Evolutionary conservation across 2,113 vertebrate genomes (phyloP).

Genomic region (Eubucco bourcierii): DNA sequence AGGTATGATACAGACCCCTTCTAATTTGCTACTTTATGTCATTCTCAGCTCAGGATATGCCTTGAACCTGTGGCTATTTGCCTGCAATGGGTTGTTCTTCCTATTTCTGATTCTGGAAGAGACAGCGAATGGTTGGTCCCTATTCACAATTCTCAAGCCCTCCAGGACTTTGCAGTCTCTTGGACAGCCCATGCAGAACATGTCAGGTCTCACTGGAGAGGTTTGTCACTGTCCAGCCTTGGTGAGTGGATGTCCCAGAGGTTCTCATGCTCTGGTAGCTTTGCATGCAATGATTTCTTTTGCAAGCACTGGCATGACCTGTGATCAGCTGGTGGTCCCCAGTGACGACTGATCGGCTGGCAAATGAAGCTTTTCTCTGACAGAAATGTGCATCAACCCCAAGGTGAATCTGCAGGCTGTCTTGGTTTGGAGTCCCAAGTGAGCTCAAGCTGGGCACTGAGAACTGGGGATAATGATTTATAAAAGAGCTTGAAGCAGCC

Average conservation of each 20-base stretch:
- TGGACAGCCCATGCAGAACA: not conserved
- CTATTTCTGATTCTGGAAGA: not conserved
- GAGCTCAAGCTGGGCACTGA: not conserved
- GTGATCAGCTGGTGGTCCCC: not conserved
- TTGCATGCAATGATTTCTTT: not conserved
- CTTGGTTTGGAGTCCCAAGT: not conserved
- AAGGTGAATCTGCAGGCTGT: not conserved
- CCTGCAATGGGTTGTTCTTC: not conserved
- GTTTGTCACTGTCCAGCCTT: not conserved
- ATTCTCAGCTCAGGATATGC: not conserved
- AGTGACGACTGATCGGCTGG: not conserved
- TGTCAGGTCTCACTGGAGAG: not conserved
- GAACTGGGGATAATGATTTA: not conserved
- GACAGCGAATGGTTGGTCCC: not conserved
- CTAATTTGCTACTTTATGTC: not conserved
- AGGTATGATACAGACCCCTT: not conserved
- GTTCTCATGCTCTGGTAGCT: not conserved
- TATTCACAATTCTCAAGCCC: not conserved
- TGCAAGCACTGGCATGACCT: not conserved
- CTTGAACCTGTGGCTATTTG: not conserved
- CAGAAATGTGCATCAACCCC: not conserved
- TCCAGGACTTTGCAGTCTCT: not conserved
- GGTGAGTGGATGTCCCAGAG: not conserved
- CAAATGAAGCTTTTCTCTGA: not conserved
- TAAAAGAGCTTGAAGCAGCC: not conserved